Percentiles rank a stretch among this genome's conserved stretches.
Evolutionary conservation across 2,888 invertebrate species (phyloP).

Genomic region (Drosophila eohydei): DNA sequence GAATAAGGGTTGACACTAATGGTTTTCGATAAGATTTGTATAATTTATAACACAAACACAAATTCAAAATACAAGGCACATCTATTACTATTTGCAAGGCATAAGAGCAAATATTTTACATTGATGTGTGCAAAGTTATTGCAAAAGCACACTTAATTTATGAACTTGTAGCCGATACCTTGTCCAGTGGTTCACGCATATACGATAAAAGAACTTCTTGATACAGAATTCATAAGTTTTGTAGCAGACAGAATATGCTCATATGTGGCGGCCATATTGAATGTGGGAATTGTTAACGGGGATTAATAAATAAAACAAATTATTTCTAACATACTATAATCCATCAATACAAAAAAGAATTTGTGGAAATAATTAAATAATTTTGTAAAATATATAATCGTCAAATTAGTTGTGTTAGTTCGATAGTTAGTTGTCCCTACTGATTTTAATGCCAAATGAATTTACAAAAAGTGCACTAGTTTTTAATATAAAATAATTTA

Average conservation of each 20-base stretch:
- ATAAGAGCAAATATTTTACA: no score
- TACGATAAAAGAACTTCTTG: slow-evolving; percentile 9
- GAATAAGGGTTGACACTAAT: no score
- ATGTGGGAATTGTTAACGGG: slow-evolving; percentile 49
- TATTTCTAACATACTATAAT: slow-evolving; percentile 11
- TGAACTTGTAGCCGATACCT: slow-evolving; percentile 19
- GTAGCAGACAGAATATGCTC: slow-evolving; percentile 32
- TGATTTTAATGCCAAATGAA: slow-evolving; percentile 12
- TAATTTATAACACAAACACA: no score
- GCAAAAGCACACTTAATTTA: background rate
- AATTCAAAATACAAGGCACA: no score
- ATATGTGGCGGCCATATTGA: slow-evolving; percentile 56
- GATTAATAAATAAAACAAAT: slow-evolving; percentile 61
- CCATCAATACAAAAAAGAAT: slow-evolving; percentile 6
- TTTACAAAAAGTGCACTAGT: slow-evolving; percentile 36
- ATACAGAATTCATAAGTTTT: background rate
- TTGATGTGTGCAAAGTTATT: no score
- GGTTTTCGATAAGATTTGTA: no score
- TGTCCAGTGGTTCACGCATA: background rate
- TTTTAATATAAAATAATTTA: slow-evolving; percentile 19
- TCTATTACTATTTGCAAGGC: no score
- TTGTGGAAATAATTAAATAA: slow-evolving; percentile 36
- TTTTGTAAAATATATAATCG: slow-evolving; percentile 2
- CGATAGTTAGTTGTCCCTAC: background rate
- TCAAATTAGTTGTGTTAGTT: background rate